Percentiles rank a stretch among this genome's conserved stretches.
phyloP scores from a whole-genome alignment of 2,888 invertebrate species.

The Macrophya annulata region DNA sequence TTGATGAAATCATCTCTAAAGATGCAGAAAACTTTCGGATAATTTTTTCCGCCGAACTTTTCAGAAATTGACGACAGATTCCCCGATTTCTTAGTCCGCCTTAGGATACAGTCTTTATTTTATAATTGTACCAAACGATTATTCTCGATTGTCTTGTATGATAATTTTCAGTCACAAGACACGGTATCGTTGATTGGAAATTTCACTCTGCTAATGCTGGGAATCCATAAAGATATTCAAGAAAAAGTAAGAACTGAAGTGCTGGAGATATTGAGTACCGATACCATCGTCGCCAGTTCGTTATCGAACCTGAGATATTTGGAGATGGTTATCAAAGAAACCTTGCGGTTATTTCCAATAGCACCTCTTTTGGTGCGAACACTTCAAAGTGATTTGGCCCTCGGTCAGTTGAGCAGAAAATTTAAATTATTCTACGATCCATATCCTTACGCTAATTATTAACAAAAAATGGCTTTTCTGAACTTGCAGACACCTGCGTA shows the following conservation, averaged over 20 bases:
- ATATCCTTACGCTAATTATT: neutral
- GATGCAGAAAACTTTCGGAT: too few species aligned
- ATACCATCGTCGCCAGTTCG: conserved; percentile 55
- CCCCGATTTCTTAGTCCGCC: too few species aligned
- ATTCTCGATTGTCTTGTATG: neutral
- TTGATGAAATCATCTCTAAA: too few species aligned
- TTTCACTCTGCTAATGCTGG: conserved; percentile 64
- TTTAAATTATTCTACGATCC: neutral
- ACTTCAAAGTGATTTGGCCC: conserved; percentile 61
- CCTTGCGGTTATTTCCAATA: conserved; percentile 63
- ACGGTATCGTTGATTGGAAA: conserved; percentile 61
- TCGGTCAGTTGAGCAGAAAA: conserved; percentile 32
- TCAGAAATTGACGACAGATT: too few species aligned
- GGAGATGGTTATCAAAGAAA: conserved; percentile 65
- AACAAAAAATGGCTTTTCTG: conserved; percentile 10
- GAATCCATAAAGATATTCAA: conserved; percentile 62
- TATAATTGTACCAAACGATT: neutral
- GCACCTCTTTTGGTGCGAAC: conserved; percentile 65
- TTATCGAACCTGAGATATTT: conserved; percentile 61
- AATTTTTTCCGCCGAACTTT: too few species aligned
- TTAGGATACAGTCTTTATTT: too few species aligned
- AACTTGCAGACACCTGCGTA: conserved; percentile 61
- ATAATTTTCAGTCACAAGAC: conserved; percentile 63
- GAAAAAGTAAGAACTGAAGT: conserved; percentile 63
- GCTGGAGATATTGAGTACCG: conserved; percentile 55